These are phyloP conservation scores for Bellardia bayeri DNA, from an alignment of 2,888 invertebrate genomes.

Conservation along the genomic window DNA sequence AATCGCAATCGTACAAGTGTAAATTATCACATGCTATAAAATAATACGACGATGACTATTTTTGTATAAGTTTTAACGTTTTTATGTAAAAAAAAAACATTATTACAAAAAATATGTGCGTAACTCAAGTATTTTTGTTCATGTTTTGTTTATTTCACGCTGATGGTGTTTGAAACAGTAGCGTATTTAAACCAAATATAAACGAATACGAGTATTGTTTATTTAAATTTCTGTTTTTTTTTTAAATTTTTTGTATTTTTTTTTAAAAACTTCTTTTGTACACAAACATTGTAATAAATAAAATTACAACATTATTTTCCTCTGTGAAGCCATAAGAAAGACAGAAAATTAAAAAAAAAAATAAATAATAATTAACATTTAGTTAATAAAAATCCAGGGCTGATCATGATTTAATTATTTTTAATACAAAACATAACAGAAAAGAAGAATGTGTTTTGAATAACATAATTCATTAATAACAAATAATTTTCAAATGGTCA, in stretches of 20 bases:
- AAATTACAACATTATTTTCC: conserved; percentile 39
- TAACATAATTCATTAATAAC: background rate
- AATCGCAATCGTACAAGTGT: background rate
- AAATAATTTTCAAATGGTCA: too few relatives aligned
- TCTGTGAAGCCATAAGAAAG: background rate
- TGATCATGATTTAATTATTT: background rate
- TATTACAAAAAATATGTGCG: too few relatives aligned
- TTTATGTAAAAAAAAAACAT: too few relatives aligned
- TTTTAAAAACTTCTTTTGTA: background rate
- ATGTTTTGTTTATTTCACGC: conserved; percentile 13
- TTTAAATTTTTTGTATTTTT: background rate
- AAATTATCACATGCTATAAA: conserved; percentile 13
- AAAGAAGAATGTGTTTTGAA: too few relatives aligned
- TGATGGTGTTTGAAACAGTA: background rate
- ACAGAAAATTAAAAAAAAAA: background rate
- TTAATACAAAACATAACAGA: background rate
- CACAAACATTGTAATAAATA: conserved; percentile 5
- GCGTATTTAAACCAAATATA: background rate
- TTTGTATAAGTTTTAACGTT: too few relatives aligned
- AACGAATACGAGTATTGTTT: background rate
- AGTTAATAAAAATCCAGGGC: background rate
- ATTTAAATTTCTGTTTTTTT: background rate
- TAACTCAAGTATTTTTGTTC: background rate
- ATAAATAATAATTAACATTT: background rate
- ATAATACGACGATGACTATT: conserved; percentile 5